Evolutionary conservation across 2,888 invertebrate species (phyloP).

Genomic region (Nomada fabriciana): DNA sequence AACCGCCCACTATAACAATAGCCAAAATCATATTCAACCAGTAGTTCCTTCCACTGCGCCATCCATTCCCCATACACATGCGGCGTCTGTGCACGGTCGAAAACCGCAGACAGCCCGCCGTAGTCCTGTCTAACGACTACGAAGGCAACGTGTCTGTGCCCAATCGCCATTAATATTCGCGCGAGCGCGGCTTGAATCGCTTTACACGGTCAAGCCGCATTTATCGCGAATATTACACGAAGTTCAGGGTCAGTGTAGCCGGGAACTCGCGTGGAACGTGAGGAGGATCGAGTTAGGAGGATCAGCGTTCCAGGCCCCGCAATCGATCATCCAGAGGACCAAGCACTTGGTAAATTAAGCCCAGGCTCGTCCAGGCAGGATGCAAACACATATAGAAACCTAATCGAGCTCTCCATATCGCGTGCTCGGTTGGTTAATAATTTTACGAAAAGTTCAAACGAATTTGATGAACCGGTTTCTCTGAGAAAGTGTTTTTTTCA

Average conservation of each 20-base stretch:
- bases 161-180: conserved; percentile 50
- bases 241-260: conserved; percentile 60
- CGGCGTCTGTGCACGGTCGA: neutral
- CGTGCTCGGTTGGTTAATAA: conserved; percentile 35
- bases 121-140: conserved; percentile 19
- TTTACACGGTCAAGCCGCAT: conserved; percentile 51
- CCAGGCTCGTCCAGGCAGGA: conserved; percentile 13
- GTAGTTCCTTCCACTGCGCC: no score
- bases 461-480: conserved; percentile 35
- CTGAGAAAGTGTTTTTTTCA: no score
- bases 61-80: neutral
- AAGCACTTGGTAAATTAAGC: conserved; percentile 52
- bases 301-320: conserved; percentile 36
- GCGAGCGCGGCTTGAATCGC: conserved; percentile 44
- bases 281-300: conserved; percentile 59
- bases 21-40: neutral
- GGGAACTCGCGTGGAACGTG: conserved; percentile 54
- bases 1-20: neutral
- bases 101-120: conserved; percentile 7
- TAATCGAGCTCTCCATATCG: conserved; percentile 51
- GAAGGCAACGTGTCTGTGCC: conserved; percentile 31
- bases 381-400: conserved; percentile 55
- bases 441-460: conserved; percentile 3
- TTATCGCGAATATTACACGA: conserved; percentile 61
- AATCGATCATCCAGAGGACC: conserved; percentile 55